Conservation (phyloP, 2,888 invertebrate species). For the Clostera curtula region DNA sequence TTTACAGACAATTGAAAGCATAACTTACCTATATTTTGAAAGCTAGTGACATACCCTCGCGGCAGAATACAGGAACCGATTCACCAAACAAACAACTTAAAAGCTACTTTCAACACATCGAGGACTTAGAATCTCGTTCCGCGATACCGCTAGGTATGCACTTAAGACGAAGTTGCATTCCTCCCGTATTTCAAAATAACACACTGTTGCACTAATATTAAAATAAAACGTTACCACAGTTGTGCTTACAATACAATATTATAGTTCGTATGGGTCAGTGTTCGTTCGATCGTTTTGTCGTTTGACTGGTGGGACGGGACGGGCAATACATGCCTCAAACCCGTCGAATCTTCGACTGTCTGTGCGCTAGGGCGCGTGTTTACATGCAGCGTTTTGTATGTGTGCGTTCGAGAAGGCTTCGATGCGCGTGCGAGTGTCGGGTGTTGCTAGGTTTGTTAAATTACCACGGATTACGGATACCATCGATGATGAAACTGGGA, state of each 20-base stretch:
- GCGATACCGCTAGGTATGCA: slow-evolving; percentile 58
- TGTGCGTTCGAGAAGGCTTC: slow-evolving; percentile 43
- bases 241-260: slow-evolving; percentile 28
- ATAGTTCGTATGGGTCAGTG: slow-evolving; percentile 42
- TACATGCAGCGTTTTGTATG: slow-evolving; percentile 27
- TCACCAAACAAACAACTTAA: slow-evolving; percentile 36
- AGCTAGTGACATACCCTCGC: slow-evolving; percentile 21
- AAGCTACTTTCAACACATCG: slow-evolving; percentile 37
- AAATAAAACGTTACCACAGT: slow-evolving; percentile 21
- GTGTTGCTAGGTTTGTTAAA: slow-evolving; percentile 28
- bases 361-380: slow-evolving; percentile 33
- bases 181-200: slow-evolving; percentile 23
- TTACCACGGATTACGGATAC: slow-evolving; percentile 10
- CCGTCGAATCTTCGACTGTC: slow-evolving; percentile 49
- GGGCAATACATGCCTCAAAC: slow-evolving; percentile 47
- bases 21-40: no score
- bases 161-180: slow-evolving; percentile 29
- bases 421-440: slow-evolving; percentile 39
- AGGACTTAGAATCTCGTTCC: slow-evolving; percentile 51
- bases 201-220: slow-evolving; percentile 23
- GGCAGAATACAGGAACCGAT: slow-evolving; percentile 15
- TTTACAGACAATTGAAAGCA: no score
- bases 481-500: neutral
- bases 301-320: slow-evolving; percentile 53
- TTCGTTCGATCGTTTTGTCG: slow-evolving; percentile 71